Conservation (phyloP, 2,113 vertebrate genomes). For the Nymphicus hollandicus region DNA sequence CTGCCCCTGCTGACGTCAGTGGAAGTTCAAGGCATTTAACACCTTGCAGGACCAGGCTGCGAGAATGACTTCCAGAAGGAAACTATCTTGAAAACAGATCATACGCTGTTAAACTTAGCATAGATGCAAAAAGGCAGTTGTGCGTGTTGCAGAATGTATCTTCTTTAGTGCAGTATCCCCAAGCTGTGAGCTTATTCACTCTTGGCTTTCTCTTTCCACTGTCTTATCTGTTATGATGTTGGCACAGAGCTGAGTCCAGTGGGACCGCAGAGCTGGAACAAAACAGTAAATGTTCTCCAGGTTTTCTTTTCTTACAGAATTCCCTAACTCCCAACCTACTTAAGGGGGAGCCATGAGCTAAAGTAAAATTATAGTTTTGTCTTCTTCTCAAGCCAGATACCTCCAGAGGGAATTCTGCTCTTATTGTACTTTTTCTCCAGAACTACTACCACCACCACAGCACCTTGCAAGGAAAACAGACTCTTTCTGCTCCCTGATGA, state of each 20-base stretch:
- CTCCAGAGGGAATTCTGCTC: constrained; percentile 37
- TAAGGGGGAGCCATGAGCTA: constrained; percentile 67
- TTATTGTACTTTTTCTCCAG: constrained; percentile 15
- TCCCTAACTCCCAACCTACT: constrained; percentile 70
- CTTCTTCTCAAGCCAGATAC: constrained; percentile 64
- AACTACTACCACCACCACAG: constrained; percentile 26
- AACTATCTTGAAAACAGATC: constrained; percentile 49
- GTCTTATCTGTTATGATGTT: constrained; percentile 71
- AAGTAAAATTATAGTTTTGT: constrained; percentile 72
- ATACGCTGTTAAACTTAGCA: constrained; percentile 36
- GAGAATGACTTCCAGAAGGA: constrained; percentile 43
- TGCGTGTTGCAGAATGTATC: constrained; percentile 7
- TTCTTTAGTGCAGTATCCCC: constrained; percentile 25
- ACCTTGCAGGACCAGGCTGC: constrained; percentile 5
- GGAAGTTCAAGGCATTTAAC: constrained; percentile 55
- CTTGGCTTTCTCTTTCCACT: constrained; percentile 50
- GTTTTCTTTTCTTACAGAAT: constrained; percentile 67
- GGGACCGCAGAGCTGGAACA: constrained; percentile 58
- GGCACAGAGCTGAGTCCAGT: constrained; percentile 26
- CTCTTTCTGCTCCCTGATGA: background rate
- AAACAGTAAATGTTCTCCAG: constrained; percentile 63
- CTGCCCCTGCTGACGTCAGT: background rate
- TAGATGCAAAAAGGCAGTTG: constrained; percentile 19
- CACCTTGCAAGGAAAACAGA: constrained; percentile 49
- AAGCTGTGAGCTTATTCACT: constrained; percentile 45